Evolutionary conservation across 2,797 vertebrate species (phyloP).

Genomic region (Tympanoctomys barrerae): DNA sequence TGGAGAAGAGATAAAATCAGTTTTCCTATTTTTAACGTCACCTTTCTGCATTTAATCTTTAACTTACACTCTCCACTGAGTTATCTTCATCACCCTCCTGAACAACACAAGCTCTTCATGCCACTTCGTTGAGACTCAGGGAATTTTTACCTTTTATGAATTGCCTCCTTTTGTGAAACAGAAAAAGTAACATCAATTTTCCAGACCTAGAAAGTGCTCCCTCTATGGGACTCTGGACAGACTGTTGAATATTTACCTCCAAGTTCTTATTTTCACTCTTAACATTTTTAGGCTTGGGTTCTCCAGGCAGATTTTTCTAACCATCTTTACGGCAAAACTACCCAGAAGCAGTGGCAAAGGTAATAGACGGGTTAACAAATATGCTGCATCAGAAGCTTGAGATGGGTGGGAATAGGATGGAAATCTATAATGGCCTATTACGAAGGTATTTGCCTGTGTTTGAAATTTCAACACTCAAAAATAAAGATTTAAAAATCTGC

Average conservation of each 20-base stretch:
- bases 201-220: constrained; percentile 81
- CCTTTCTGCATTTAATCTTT: constrained; percentile 7
- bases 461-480: constrained; percentile 21
- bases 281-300: constrained; percentile 29
- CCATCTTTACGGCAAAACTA: constrained; percentile 39
- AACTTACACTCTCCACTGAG: neutral
- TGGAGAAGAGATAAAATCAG: neutral
- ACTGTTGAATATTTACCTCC: constrained; percentile 34
- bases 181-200: constrained; percentile 47
- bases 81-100: neutral
- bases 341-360: constrained; percentile 2
- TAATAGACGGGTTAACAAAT: neutral
- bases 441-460: constrained; percentile 7
- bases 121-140: neutral
- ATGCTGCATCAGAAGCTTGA: constrained; percentile 45
- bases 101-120: neutral
- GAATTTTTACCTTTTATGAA: constrained; percentile 54
- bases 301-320: constrained; percentile 36
- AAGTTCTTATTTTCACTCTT: constrained; percentile 62
- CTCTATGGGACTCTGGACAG: constrained; percentile 82
- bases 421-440: constrained; percentile 35
- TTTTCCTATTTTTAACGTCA: neutral
- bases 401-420: constrained; percentile 7
- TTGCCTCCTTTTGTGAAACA: constrained; percentile 35
- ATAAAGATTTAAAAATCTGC: constrained; percentile 30